Evolutionary conservation across 1,140 invertebrate species (phyloP).

Genomic region (Brachionus angularis): DNA sequence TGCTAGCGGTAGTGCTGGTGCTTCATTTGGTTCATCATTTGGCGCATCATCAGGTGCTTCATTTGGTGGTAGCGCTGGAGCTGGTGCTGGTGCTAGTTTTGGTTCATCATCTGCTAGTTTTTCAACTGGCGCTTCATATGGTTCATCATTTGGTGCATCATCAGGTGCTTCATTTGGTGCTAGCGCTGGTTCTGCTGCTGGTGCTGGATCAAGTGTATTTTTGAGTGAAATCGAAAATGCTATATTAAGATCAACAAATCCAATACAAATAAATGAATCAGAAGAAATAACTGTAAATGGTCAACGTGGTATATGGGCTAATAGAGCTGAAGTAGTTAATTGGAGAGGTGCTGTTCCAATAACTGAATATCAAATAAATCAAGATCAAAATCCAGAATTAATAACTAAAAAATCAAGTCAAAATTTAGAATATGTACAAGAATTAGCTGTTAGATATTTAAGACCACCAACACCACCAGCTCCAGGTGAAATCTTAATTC

Average conservation of each 20-base stretch:
- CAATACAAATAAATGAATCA: conserved; percentile 25
- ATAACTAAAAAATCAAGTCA: background rate
- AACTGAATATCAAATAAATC: conserved; percentile 34
- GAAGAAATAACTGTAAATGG: conserved; percentile 40
- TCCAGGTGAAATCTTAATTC: conserved; percentile 42
- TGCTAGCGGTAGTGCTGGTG: too few relatives aligned
- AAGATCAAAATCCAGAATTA: conserved; percentile 38
- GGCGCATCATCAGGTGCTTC: too few relatives aligned
- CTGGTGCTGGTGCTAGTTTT: background rate
- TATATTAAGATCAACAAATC: conserved; percentile 24
- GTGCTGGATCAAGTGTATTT: background rate
- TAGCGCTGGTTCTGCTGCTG: background rate
- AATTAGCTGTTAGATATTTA: conserved; percentile 42
- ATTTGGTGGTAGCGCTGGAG: too few relatives aligned
- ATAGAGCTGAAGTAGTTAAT: conserved; percentile 28
- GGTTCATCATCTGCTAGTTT: background rate
- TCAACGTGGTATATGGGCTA: conserved; percentile 41
- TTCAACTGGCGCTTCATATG: conserved; percentile 1
- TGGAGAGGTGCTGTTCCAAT: conserved; percentile 39
- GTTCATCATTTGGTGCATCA: background rate
- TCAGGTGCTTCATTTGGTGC: background rate
- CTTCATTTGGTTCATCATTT: too few relatives aligned
- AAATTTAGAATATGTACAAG: conserved; percentile 35
- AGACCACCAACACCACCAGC: conserved; percentile 43
- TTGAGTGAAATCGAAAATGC: conserved; percentile 34